These are phyloP conservation scores for Belgica antarctica DNA, from an alignment of 2,888 invertebrate species.

Conservation along the genomic window DNA sequence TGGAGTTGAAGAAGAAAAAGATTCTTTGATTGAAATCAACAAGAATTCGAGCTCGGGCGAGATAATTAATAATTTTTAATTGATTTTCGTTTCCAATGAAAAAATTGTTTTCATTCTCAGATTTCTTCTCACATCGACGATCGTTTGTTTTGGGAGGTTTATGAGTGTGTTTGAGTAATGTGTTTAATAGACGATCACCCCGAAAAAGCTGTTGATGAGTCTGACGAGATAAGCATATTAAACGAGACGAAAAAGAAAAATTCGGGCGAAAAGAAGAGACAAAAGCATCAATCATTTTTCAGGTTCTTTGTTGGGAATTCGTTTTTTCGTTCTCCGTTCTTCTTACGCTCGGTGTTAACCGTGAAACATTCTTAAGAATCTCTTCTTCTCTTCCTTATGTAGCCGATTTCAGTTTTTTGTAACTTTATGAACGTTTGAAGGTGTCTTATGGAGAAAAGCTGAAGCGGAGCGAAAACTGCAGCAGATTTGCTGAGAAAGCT, in stretches of 20 bases:
- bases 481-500: neutral
- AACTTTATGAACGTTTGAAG: neutral
- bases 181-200: constrained; percentile 25
- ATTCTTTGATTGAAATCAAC: neutral
- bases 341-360: constrained; percentile 14
- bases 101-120: constrained; percentile 6
- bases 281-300: constrained; percentile 22
- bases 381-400: neutral
- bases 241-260: constrained; percentile 5
- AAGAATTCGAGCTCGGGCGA: neutral
- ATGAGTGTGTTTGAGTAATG: constrained; percentile 17
- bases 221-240: constrained; percentile 23
- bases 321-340: constrained; percentile 5
- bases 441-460: neutral
- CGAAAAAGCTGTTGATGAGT: constrained; percentile 25
- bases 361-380: constrained; percentile 20
- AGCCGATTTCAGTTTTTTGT: neutral
- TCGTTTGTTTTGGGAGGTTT: constrained; percentile 6
- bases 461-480: neutral
- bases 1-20: neutral
- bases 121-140: neutral
- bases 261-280: constrained; percentile 6
- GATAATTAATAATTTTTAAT: constrained; percentile 34
- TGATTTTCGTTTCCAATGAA: constrained; percentile 28
- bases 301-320: neutral